Base-by-base conservation (phyloP, 2,888 invertebrate species). In the Campoplex nolae region DNA sequence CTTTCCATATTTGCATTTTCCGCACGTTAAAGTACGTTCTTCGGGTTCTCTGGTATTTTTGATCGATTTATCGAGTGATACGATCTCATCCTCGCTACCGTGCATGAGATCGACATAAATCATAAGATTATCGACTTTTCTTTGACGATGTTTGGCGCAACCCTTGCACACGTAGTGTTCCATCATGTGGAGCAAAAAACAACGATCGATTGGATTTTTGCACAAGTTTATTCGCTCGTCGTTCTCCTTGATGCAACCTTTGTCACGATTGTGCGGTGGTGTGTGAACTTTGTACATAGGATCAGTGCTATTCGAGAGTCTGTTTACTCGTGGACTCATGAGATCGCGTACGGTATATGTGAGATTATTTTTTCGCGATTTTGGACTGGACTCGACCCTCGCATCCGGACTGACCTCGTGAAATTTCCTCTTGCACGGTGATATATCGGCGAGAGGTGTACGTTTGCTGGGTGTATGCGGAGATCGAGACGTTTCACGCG, bases 51-150 rank as follows among this genome's bases (percentile, higher is more conserved):
- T 90, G 0, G 89, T 91, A 35, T 90, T 91, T 23, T 90, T 87
- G 11, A 93, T 91, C 8, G 91, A 90, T 23, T 91, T 90, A 74
- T 91, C 87, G 68, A 89, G 85, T 0, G 80, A 75, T 0, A 90
- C 88, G 11, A 89, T 87, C 6, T 84, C 83, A 38, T 88, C 80
- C 9, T 88, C 88, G 35, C 32, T 85, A 9, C 84, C 89, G 3
- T 89, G 74, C 9, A 92, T 90, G 6, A 93, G 85, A 85, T 92
- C 92, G 45, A 92, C 89, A 58, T 92, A 93, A 0, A 93, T 84
- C 92, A 93, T 92, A 48, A 93, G 88, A 88, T 93, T 92, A 51
- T 92, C 92, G 45, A 92, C 91, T 32, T 91, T 90, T 42, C 90
- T 89, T 62, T 92, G 90, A 42, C 92, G 92, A 58, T 90, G 88